A percentile compares a stretch with the other conserved stretches of the same genome.
Evolutionary conservation across 2,113 vertebrate species (phyloP).

Genomic region (Muntiacus muntjak): DNA sequence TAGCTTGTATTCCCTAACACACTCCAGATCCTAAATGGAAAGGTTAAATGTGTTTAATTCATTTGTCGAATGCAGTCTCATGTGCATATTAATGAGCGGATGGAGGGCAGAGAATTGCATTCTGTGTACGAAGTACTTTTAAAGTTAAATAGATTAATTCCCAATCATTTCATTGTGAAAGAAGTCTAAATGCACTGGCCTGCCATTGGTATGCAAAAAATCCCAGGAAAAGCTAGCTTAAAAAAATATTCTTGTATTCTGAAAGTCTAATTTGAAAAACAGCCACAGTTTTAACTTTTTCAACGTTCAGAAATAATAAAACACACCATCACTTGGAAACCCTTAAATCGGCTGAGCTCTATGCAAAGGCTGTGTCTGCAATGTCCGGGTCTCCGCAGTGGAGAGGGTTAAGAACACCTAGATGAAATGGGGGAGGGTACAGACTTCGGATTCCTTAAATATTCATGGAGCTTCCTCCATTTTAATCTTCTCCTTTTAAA

Average conservation of each 20-base stretch:
- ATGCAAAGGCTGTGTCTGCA: not conserved
- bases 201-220: not conserved
- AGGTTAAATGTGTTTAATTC: slow-evolving; percentile 2
- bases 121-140: not conserved
- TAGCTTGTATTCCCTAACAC: not conserved
- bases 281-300: not conserved
- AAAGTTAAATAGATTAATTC: not conserved
- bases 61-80: not conserved
- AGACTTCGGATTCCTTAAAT: slow-evolving; percentile 74
- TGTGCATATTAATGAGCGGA: slow-evolving; percentile 44
- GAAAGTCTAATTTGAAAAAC: not conserved
- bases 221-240: not conserved
- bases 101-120: not conserved
- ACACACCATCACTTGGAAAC: not conserved
- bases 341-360: not conserved
- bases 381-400: not conserved
- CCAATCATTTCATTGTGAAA: not conserved
- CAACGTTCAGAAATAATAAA: not conserved
- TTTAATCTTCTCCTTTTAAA: slow-evolving; percentile 81
- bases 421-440: slow-evolving; percentile 62
- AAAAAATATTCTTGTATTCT: not conserved
- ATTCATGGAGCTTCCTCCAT: slow-evolving; percentile 84
- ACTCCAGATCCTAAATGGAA: not conserved
- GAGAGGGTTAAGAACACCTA: slow-evolving; percentile 69
- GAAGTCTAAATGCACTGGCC: not conserved